Evolutionary conservation across 2,113 vertebrate genomes (phyloP), one percentile per base, ranked within the genome.

Genomic region (Boleophthalmus pectinirostris): DNA sequence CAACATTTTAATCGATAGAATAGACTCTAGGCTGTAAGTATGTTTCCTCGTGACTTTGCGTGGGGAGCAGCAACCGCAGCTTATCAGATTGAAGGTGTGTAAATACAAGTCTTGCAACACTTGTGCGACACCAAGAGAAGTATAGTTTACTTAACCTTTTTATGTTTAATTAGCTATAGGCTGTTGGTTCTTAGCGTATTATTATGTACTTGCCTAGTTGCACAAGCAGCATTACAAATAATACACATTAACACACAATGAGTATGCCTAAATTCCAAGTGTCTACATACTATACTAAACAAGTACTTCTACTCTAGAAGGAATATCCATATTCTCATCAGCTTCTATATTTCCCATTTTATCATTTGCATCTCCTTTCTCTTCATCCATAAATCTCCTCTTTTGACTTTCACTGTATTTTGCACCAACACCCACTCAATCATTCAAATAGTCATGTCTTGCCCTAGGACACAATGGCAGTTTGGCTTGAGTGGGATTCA

Each of bases 21-120:
- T 11, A 13, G 13, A 12, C 8, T 24, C 0, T 14, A 14, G 21
- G 12, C 23, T 25, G n/a, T 18, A 11, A 82, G 66, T 83, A 90
- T 90, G 90, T 97, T 96, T 79, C 95, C 94, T 49, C 66, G 23
- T 69, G 92, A 91, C 77, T 97, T 97, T 89, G 92, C 94, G 21
- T 96, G 96, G 94, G 94, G 90, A 69, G 93, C 94, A 46, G 87
- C 90, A 20, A 95, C 91, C 13, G 86, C 91, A 1, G 95, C 95
- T 0, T 97, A 95, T 84, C 95, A 96, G 79, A 92, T 96, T 78
- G 94, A 97, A 95, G 95, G 95, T 95, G 85, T 25, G 78, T 79
- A 67, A 70, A 69, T 14, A 57, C 53, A 67, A 43, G 20, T 16
- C 5, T 10, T 54, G 51, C 20, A 54, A 20, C 51, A 21, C 51